Evolutionary conservation across 2,888 invertebrate species (phyloP).

Genomic region (Argynnis bischoffii): DNA sequence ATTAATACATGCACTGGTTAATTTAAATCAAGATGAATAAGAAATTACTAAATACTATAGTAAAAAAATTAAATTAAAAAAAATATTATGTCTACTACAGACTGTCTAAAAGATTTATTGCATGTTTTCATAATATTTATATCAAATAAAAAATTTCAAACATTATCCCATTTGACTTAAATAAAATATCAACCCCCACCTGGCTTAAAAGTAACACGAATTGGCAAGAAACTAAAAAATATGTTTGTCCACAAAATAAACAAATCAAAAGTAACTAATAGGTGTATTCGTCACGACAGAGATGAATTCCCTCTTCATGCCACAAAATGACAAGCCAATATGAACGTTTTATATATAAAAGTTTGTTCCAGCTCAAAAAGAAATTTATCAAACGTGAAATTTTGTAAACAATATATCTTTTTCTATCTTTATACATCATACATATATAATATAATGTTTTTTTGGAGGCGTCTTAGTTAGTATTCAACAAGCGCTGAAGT

Average conservation of each 20-base stretch:
- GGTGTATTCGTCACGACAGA: constrained; percentile 30
- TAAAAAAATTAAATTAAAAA: too few relatives aligned
- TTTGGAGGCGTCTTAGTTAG: too few relatives aligned
- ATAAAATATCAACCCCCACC: not conserved
- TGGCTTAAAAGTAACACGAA: not conserved
- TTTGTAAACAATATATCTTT: not conserved
- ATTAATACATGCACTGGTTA: too few relatives aligned
- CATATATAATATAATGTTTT: too few relatives aligned
- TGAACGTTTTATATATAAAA: constrained; percentile 18
- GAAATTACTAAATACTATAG: too few relatives aligned
- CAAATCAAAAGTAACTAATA: constrained; percentile 35
- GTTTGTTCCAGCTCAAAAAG: not conserved
- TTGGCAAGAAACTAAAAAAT: constrained; percentile 21
- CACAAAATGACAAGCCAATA: constrained; percentile 11
- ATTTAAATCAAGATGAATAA: too few relatives aligned
- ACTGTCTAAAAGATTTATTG: too few relatives aligned
- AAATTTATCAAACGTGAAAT: not conserved
- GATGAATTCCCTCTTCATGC: constrained; percentile 14
- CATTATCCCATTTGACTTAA: too few relatives aligned
- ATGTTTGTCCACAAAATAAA: constrained; percentile 28
- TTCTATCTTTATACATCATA: not conserved
- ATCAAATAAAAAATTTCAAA: too few relatives aligned
- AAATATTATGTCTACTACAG: too few relatives aligned
- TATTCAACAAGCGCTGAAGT: too few relatives aligned
- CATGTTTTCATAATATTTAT: too few relatives aligned